Evolutionary conservation across 2,888 invertebrate species (phyloP).

Genomic region (Troides oblongomaculatus): DNA sequence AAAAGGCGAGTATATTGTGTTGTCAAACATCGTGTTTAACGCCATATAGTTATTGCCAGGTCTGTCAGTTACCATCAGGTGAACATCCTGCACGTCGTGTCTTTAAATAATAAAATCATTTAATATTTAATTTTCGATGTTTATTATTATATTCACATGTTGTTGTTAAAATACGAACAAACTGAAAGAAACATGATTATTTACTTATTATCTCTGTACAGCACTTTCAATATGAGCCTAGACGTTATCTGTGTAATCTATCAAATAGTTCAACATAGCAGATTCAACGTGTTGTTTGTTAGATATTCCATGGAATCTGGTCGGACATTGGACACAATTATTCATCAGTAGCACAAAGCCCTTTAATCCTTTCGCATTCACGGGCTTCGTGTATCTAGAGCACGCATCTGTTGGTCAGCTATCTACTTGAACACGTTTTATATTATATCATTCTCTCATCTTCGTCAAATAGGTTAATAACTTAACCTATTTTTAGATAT

Average conservation of each 20-base stretch:
- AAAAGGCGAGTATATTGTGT: no score
- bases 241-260: background rate
- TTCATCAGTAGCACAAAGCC: conserved; percentile 74
- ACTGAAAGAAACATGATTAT: no score
- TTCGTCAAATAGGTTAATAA: background rate
- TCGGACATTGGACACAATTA: conserved; percentile 73
- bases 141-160: no score
- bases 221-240: no score
- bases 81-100: no score
- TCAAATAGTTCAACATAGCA: background rate
- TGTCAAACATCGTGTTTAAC: no score
- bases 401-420: background rate
- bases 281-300: conserved; percentile 46
- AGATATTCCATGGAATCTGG: conserved; percentile 73
- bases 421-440: conserved; percentile 31
- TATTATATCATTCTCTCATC: background rate
- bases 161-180: no score
- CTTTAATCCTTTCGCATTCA: conserved; percentile 71
- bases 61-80: no score
- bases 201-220: no score
- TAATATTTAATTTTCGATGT: no score
- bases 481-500: background rate
- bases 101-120: no score
- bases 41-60: no score
- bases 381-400: conserved; percentile 37